Evolutionary conservation across 2,888 invertebrate genomes (phyloP).

Genomic region (Amphipoea lucens): DNA sequence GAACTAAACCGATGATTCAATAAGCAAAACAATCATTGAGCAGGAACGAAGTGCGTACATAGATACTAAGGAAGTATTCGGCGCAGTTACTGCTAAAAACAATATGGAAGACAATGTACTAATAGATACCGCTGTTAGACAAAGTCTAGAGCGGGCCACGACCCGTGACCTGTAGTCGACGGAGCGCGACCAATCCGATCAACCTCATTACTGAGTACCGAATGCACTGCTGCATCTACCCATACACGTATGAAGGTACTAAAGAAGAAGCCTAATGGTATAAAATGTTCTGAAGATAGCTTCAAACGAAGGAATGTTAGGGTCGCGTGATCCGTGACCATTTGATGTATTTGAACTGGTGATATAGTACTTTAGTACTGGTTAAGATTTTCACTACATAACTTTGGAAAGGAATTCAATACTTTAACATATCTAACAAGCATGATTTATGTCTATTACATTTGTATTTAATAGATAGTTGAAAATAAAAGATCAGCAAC

Average conservation of each 20-base stretch:
- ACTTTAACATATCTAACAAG: neutral
- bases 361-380: constrained; percentile 1
- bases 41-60: constrained; percentile 6
- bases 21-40: constrained; percentile 33
- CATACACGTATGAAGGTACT: constrained; percentile 24
- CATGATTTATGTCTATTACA: constrained; percentile 11
- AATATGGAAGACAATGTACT: constrained; percentile 60
- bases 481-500: neutral
- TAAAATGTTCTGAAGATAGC: constrained; percentile 9
- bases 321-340: constrained; percentile 16
- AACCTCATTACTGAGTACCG: constrained; percentile 77
- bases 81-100: constrained; percentile 46
- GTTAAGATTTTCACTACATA: neutral
- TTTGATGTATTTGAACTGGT: constrained; percentile 10
- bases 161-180: constrained; percentile 79
- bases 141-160: constrained; percentile 71
- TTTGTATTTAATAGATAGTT: neutral
- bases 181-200: constrained; percentile 83
- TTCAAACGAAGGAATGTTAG: constrained; percentile 8
- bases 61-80: constrained; percentile 22
- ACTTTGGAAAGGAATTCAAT: constrained; percentile 7
- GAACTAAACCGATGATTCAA: constrained; percentile 28
- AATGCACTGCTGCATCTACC: constrained; percentile 54
- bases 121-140: constrained; percentile 61
- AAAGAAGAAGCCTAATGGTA: constrained; percentile 19